Base-by-base conservation (phyloP, 92 coral and sea anemone genomes). In the Phenganax subtilis region DNA sequence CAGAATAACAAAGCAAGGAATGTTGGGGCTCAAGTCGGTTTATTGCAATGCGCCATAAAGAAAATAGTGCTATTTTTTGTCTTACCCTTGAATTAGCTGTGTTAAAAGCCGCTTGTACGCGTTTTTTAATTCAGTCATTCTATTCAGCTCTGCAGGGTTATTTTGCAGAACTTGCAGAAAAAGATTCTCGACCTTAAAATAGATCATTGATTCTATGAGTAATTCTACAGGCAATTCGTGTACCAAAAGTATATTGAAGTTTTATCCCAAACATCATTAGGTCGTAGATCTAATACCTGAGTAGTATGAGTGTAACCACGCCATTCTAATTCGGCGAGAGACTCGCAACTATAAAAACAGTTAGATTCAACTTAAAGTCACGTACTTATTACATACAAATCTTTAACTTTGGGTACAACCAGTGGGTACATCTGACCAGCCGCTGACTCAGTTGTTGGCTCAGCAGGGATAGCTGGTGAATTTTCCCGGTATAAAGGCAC, bases 141-240 rank as follows among this genome's bases (percentile, higher is more conserved):
- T 84, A 76, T 85, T 86, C 31, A 92, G 83, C 59, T 96, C 99
- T 51, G 84, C 87, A 53, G 89, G 89, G 77, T 86, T 91, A 51
- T 91, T 88, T n/a, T 87, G 83, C 53, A 96, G 83, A 68, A 94
- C 97, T 74, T 92, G 97, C 28, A 91, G 91, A 77, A 96, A 96
- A 85, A 96, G 88, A 80, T 81, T 90, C 81, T 96, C 99, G 82
- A 96, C 86, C 98, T 94, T 37, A 47, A 57, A 80, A 71, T 25
- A 51, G 65, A 56, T 64, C 10, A 0, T 54, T 17, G 59, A 16
- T 10, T 65, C 53, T 47, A 37, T 1, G 47, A 37, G 47, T 5
- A 37, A 37, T 37, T 37, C 5, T 37, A 37, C 47, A 37, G 5
- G 3, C 47, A 37, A 37, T 5, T 37, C 3, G 47, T 37, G 47